Conservation (phyloP, 2,888 invertebrate genomes). For the Caenorhabditis panamensis region DNA sequence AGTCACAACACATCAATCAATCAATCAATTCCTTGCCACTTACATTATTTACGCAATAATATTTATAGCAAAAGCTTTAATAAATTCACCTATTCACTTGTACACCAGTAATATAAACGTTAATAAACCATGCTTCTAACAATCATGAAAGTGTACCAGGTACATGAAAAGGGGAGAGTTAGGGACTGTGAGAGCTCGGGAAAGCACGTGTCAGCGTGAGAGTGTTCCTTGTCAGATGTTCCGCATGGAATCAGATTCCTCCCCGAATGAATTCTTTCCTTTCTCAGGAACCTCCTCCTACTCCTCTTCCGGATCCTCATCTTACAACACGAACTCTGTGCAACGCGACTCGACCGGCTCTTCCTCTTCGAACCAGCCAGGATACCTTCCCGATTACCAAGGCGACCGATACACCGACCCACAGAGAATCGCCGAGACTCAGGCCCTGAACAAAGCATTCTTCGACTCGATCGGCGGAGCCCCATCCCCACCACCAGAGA, state of each 20-base stretch:
- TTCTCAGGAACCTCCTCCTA: conserved; percentile 15
- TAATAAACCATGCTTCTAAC: no score
- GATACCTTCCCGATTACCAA: conserved; percentile 78
- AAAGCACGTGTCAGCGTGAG: no score
- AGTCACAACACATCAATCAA: conserved; percentile 7
- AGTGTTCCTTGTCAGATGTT: no score
- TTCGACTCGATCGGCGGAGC: conserved; percentile 76
- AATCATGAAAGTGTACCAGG: no score
- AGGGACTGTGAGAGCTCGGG: no score
- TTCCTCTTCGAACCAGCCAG: conserved; percentile 67
- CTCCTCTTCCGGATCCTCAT: conserved; percentile 41
- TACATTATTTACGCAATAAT: no score
- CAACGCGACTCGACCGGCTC: conserved; percentile 41
- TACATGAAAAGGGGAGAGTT: no score
- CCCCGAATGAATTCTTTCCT: neutral
- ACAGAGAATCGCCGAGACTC: conserved; percentile 74
- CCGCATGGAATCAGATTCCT: no score
- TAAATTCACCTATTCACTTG: no score
- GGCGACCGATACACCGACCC: conserved; percentile 77
- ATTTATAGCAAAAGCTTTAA: no score
- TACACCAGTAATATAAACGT: no score
- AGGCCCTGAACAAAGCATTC: conserved; percentile 74
- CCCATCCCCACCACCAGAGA: conserved; percentile 68
- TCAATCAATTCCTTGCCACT: neutral
- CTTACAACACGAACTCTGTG: conserved; percentile 30